These are phyloP conservation scores for Copidosoma aretas DNA, from an alignment of 2,888 invertebrate species.

Conservation along the genomic window DNA sequence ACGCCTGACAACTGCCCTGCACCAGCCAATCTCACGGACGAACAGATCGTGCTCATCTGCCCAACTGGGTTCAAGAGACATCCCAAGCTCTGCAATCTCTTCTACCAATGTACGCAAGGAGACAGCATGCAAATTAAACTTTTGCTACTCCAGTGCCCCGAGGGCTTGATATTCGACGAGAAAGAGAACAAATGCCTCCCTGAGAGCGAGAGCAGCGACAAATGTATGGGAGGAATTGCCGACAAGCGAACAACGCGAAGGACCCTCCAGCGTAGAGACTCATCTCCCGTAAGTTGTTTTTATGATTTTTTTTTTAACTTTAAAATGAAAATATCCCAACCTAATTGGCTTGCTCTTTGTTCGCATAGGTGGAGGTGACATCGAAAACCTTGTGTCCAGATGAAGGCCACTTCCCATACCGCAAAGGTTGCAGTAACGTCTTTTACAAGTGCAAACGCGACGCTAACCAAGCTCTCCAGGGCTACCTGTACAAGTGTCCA, in stretches of 20 bases:
- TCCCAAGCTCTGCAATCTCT: constrained; percentile 82
- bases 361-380: constrained; percentile 69
- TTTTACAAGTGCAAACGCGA: constrained; percentile 75
- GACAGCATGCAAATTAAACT: constrained; percentile 76
- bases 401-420: constrained; percentile 75
- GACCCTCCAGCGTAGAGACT: constrained; percentile 64
- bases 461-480: constrained; percentile 67
- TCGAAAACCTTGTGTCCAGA: constrained; percentile 69
- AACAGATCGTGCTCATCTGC: constrained; percentile 77
- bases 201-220: constrained; percentile 66
- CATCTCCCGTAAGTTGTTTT: constrained; percentile 67
- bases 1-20: constrained; percentile 51
- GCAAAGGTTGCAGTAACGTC: constrained; percentile 73
- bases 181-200: constrained; percentile 75
- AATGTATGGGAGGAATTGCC: constrained; percentile 68
- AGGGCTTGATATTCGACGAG: constrained; percentile 79
- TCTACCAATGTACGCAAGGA: constrained; percentile 79
- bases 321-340: constrained; percentile 10
- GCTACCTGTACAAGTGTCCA: constrained; percentile 79
- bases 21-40: constrained; percentile 67
- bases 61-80: constrained; percentile 84
- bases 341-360: too few relatives aligned
- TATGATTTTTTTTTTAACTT: constrained; percentile 35
- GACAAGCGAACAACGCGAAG: constrained; percentile 65
- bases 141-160: constrained; percentile 77